These are phyloP conservation scores for Neoaliturus tenellus DNA, from an alignment of 2,888 invertebrate species.

Conservation along the genomic window DNA sequence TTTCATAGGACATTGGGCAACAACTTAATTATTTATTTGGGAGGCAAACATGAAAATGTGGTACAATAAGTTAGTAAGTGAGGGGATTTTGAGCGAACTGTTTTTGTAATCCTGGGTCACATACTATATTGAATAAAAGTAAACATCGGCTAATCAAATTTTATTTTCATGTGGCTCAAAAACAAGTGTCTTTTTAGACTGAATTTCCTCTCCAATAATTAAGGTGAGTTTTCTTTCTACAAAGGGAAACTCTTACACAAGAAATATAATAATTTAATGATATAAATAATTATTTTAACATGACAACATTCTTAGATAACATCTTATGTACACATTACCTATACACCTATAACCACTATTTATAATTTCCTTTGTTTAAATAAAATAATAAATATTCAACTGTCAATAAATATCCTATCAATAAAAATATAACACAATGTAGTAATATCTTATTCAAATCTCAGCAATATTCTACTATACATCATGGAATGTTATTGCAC, in stretches of 20 bases:
- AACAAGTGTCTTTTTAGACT: too few relatives aligned
- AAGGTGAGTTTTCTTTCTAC: too few relatives aligned
- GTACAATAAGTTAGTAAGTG: too few relatives aligned
- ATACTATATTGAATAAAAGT: too few relatives aligned
- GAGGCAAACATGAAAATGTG: too few relatives aligned
- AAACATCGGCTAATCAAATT: too few relatives aligned
- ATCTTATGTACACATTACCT: not conserved
- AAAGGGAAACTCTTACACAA: not conserved
- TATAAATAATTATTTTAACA: not conserved
- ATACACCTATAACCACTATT: not conserved
- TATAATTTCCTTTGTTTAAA: not conserved
- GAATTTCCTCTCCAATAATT: too few relatives aligned
- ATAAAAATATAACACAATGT: conserved; percentile 46
- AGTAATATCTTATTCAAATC: not conserved
- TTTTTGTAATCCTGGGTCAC: too few relatives aligned
- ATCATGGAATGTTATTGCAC: conserved; percentile 41
- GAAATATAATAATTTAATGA: not conserved
- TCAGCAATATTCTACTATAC: not conserved
- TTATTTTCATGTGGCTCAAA: too few relatives aligned
- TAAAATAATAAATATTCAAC: conserved; percentile 27
- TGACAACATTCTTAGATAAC: not conserved
- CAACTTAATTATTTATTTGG: too few relatives aligned
- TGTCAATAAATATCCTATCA: conserved; percentile 35
- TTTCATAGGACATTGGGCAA: too few relatives aligned
- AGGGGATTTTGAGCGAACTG: too few relatives aligned